Evolutionary conservation across 1,140 invertebrate species (phyloP).

Genomic region (Drosophila murphyi): DNA sequence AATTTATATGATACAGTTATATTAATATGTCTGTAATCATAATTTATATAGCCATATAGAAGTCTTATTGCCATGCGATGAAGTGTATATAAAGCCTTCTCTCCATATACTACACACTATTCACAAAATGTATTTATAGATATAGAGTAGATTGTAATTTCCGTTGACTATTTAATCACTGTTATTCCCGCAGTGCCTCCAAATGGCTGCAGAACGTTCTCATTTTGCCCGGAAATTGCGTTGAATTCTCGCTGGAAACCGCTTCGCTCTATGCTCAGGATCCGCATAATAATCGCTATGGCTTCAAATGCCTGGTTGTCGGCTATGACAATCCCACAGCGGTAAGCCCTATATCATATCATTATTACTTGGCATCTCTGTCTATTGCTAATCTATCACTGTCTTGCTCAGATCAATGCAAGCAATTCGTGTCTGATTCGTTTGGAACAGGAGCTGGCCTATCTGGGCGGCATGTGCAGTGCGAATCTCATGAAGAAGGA

Average conservation of each 20-base stretch:
- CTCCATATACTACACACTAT: too few relatives aligned
- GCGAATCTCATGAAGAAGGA: conserved; percentile 95
- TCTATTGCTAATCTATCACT: conserved; percentile 65
- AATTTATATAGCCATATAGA: too few relatives aligned
- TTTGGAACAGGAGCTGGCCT: conserved; percentile 95
- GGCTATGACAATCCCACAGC: conserved; percentile 93
- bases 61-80: too few relatives aligned
- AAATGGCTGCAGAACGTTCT: conserved; percentile 96
- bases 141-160: neutral
- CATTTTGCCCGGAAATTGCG: conserved; percentile 96
- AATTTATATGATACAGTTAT: too few relatives aligned
- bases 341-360: conserved; percentile 28
- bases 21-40: too few relatives aligned
- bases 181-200: conserved; percentile 85
- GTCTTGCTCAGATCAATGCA: conserved; percentile 68
- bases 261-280: conserved; percentile 98
- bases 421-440: conserved; percentile 87
- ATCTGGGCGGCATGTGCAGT: conserved; percentile 95
- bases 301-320: conserved; percentile 96
- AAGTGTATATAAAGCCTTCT: too few relatives aligned
- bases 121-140: neutral
- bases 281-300: conserved; percentile 92
- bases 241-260: conserved; percentile 97
- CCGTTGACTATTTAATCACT: too few relatives aligned
- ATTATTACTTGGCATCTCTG: neutral